phyloP scores from a whole-genome alignment of 2,113 vertebrate genomes.

The Nyctibius bracteatus region DNA sequence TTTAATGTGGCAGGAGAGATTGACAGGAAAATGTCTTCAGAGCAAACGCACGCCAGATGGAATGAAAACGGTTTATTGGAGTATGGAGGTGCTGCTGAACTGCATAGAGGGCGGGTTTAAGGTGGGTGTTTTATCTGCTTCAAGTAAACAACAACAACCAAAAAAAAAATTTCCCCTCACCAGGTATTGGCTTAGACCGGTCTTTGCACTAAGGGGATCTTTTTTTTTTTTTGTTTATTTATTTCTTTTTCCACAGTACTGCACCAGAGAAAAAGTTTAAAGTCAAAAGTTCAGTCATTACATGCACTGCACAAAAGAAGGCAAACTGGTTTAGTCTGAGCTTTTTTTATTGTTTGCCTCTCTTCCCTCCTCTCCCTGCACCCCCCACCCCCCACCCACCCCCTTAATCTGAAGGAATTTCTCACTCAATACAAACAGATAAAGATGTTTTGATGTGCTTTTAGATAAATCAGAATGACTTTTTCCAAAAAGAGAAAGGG shows the following conservation, averaged over 20 bases:
- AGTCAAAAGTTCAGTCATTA: slow-evolving; percentile 40
- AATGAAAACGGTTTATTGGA: slow-evolving; percentile 96
- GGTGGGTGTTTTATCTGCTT: slow-evolving; percentile 71
- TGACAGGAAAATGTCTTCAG: slow-evolving; percentile 95
- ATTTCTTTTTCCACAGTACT: not conserved
- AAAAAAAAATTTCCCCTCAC: not conserved
- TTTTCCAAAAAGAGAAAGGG: not conserved
- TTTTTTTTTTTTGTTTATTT: slow-evolving; percentile 12
- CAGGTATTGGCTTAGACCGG: not conserved
- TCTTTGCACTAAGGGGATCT: not conserved
- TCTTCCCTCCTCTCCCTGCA: not conserved
- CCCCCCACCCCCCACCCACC: no score
- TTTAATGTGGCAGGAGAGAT: slow-evolving; percentile 93
- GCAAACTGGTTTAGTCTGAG: not conserved
- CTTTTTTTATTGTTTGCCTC: not conserved
- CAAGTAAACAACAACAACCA: slow-evolving; percentile 61
- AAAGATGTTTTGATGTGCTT: not conserved
- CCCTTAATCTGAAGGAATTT: slow-evolving; percentile 27
- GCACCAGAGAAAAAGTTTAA: not conserved
- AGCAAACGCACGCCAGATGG: slow-evolving; percentile 96
- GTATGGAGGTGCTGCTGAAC: slow-evolving; percentile 81
- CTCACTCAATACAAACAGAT: not conserved
- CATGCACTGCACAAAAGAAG: not conserved
- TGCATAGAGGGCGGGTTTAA: slow-evolving; percentile 68
- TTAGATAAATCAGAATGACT: not conserved